These are phyloP conservation scores for Pluvianellus socialis DNA, from an alignment of 2,113 vertebrate genomes.

Conservation along the genomic window DNA sequence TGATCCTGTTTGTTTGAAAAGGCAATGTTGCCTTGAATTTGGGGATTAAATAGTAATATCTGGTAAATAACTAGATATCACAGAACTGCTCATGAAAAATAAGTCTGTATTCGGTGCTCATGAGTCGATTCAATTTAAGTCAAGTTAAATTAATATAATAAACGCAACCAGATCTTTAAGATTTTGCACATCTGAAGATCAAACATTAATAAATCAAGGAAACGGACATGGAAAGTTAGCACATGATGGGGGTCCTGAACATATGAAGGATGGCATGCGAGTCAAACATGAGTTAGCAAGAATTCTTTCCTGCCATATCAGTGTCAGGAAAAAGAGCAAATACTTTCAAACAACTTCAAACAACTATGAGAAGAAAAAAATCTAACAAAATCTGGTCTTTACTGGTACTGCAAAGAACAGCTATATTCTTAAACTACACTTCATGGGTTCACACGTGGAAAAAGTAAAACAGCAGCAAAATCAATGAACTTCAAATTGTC, in stretches of 20 bases:
- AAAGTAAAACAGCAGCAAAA: background rate
- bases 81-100: background rate
- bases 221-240: background rate
- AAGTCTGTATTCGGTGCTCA: background rate
- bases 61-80: background rate
- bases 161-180: background rate
- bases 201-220: background rate
- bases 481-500: background rate
- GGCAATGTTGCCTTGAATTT: background rate
- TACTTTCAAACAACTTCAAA: background rate
- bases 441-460: background rate
- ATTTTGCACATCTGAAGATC: background rate
- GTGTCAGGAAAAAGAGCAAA: background rate
- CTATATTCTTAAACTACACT: background rate
- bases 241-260: background rate
- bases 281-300: background rate
- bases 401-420: background rate
- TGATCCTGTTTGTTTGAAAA: background rate
- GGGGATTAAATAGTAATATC: background rate
- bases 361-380: background rate
- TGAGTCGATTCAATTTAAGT: background rate
- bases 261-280: background rate
- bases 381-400: background rate
- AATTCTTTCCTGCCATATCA: background rate
- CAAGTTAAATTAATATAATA: background rate